phyloP scores from a whole-genome alignment of 1,140 invertebrate species.

The Bathynomus jamesi region DNA sequence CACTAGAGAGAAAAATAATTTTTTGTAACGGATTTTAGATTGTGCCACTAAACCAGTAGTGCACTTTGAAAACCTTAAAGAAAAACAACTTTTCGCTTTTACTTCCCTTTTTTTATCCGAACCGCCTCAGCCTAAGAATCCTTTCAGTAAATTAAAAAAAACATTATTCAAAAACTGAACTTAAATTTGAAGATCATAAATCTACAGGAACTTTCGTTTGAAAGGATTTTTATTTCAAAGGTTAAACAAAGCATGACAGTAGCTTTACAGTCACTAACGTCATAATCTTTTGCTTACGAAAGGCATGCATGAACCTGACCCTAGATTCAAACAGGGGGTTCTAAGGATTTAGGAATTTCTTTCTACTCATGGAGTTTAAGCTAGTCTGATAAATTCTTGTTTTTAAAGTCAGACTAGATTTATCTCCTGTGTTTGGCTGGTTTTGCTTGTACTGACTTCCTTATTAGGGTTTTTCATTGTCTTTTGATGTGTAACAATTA shows the following conservation, averaged over 20 bases:
- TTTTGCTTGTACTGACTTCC: constrained; percentile 1
- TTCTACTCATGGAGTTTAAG: not conserved
- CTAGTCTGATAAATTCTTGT: not conserved
- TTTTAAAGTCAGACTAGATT: not conserved
- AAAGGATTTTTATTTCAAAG: not conserved
- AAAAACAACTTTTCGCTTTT: not conserved
- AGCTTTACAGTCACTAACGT: not conserved
- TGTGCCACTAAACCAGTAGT: no score
- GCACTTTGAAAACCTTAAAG: no score
- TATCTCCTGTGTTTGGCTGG: not conserved
- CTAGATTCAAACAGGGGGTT: not conserved
- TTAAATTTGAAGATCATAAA: no score
- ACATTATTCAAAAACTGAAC: not conserved
- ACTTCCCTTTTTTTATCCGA: not conserved
- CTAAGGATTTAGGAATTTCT: not conserved
- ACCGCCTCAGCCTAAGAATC: not conserved
- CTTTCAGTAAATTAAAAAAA: not conserved
- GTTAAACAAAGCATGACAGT: not conserved
- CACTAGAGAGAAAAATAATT: no score
- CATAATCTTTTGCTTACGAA: not conserved
- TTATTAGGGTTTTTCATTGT: no score
- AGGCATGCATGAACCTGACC: not conserved
- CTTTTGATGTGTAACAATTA: no score
- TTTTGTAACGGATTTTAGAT: no score
- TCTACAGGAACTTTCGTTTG: no score